phyloP scores from a whole-genome alignment of 2,797 vertebrate species.

The Manis javanica region DNA sequence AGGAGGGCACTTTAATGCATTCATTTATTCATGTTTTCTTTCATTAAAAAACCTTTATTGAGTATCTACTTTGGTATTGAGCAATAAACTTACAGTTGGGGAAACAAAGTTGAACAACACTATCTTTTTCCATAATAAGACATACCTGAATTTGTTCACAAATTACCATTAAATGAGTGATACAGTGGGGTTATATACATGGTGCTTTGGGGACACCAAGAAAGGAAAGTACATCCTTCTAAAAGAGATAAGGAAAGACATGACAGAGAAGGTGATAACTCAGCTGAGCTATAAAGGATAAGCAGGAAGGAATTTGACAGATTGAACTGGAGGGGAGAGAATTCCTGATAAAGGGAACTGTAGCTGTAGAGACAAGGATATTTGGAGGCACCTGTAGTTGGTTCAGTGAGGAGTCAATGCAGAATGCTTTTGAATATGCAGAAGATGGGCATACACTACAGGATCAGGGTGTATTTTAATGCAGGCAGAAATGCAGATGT shows the following conservation, averaged over 20 bases:
- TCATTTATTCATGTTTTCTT: constrained; percentile 39
- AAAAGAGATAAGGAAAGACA: constrained; percentile 22
- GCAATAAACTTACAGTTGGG: neutral
- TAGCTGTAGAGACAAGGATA: neutral
- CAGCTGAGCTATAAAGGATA: constrained; percentile 9
- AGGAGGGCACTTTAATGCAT: constrained; percentile 5
- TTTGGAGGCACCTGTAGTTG: neutral
- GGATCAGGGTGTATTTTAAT: neutral
- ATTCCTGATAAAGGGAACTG: constrained; percentile 15
- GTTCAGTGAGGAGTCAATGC: neutral
- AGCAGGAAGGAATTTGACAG: neutral
- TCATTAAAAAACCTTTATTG: constrained; percentile 43
- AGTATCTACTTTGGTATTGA: constrained; percentile 2
- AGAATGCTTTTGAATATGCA: neutral
- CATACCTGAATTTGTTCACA: constrained; percentile 15
- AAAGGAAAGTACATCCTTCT: constrained; percentile 22
- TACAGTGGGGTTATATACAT: neutral
- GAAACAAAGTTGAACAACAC: neutral
- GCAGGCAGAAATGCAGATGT: neutral
- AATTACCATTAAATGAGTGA: constrained; percentile 52
- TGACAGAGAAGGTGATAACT: neutral
- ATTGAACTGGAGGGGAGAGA: neutral
- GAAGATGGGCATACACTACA: neutral
- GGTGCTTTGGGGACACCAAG: constrained; percentile 3
- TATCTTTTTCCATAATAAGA: constrained; percentile 19